A percentile compares a stretch with the other conserved stretches of the same genome.
phyloP scores from a whole-genome alignment of 2,888 invertebrate species.

The Sphaerophoria rueppellii region DNA sequence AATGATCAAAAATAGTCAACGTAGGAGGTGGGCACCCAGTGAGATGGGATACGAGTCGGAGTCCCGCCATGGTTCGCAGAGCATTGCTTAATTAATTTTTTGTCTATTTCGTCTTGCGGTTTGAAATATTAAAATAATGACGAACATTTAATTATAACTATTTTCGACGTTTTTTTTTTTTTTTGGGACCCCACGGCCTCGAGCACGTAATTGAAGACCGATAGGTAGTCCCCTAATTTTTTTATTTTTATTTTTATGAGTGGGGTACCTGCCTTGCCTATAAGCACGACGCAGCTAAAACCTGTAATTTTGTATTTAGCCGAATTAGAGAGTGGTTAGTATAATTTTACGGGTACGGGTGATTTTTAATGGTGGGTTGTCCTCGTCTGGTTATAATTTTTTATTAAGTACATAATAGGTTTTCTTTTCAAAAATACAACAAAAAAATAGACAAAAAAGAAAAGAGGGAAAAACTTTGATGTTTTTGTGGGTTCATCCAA shows the following conservation, averaged over 20 bases:
- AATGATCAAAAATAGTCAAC: constrained; percentile 16
- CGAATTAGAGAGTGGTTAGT: constrained; percentile 71
- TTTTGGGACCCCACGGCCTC: constrained; percentile 45
- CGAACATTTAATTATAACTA: constrained; percentile 31
- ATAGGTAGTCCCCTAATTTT: constrained; percentile 64
- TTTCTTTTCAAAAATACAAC: constrained; percentile 36
- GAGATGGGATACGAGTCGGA: neutral
- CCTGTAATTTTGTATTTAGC: constrained; percentile 73
- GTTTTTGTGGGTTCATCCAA: constrained; percentile 21
- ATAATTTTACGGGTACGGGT: constrained; percentile 71
- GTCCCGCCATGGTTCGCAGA: constrained; percentile 63
- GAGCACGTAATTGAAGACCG: constrained; percentile 67
- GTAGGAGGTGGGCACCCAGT: neutral
- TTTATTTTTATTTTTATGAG: constrained; percentile 8
- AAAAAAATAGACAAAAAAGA: constrained; percentile 17
- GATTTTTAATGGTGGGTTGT: constrained; percentile 73
- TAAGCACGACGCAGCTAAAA: constrained; percentile 72
- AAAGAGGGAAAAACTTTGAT: constrained; percentile 23
- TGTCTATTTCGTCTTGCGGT: constrained; percentile 23
- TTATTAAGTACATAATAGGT: constrained; percentile 70
- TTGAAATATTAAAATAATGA: constrained; percentile 17
- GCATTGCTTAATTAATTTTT: constrained; percentile 72
- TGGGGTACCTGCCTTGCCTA: constrained; percentile 40
- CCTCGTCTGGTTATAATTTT: constrained; percentile 68
- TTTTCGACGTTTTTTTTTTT: constrained; percentile 3